Base-by-base conservation (phyloP, 1,140 invertebrate species). In the Procambarus virginalis region DNA sequence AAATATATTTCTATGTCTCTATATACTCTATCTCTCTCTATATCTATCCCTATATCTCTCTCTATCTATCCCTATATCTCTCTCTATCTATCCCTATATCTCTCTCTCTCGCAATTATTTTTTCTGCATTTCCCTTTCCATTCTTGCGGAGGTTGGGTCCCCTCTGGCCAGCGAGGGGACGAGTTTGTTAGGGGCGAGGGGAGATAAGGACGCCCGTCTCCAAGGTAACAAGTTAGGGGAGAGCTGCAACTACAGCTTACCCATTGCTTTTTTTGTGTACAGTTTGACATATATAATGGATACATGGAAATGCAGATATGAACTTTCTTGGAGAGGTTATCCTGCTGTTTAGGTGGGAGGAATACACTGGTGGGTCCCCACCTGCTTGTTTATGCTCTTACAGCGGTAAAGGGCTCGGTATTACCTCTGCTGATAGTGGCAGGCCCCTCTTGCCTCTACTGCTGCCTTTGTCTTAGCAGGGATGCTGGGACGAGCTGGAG, bases 121-220 rank as follows among this genome's bases (percentile, higher is more conserved):
- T 86, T 77, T 78, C 55, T 20, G 22, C 46, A 58, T 86, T 22
- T 77, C 76, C 64, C 46, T 64, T 77, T 58, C 76, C 49, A 58
- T 78, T 46, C 34, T 60, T 10, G 60, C 60, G 20, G 46, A 20
- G 34, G 46, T 45, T 6, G 46, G 12, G 46, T 12, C n/a, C 55
- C 79, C 34, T 80, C 51, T 34, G 45, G 22, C 49, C 58, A 51
- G 58, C 58, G n/a, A 68, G 45, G 45, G 80, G 6, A 22, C 49
- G 76, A 51, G 49, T 51, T 34, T 45, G 48, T 6, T 58, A 45
- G 79, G 58, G 14, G 14, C 46, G 20, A 60, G 80, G 55, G 58
- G 60, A 68, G 22, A 68, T 55, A 68, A 60, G 55, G 8, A 60
- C 58, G 14, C 5, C 46, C 46, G 49, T 49, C 76, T 22, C 68